phyloP scores from a whole-genome alignment of 1,140 invertebrate genomes.

The Akabosia matsudoensis region DNA sequence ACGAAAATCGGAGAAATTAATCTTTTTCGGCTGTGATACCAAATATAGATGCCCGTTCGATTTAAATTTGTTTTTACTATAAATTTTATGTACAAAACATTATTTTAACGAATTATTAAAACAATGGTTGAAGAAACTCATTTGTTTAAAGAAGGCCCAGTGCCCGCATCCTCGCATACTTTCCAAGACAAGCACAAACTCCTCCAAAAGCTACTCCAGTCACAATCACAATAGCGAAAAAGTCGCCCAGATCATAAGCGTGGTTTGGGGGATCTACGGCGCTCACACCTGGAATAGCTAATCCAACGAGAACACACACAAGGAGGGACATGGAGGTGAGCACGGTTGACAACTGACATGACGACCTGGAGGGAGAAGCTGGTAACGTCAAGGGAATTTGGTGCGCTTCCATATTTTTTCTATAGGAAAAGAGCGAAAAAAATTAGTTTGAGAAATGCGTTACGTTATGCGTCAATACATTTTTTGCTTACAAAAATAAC shows the following conservation, averaged over 20 bases:
- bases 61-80: background rate
- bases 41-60: background rate
- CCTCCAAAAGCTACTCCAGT: constrained; percentile 16
- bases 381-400: too few relatives aligned
- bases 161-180: constrained; percentile 33
- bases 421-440: too few relatives aligned
- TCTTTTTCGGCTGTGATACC: background rate
- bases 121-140: background rate
- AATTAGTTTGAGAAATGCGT: too few relatives aligned
- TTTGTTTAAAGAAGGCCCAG: background rate
- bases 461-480: too few relatives aligned
- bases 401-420: too few relatives aligned
- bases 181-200: constrained; percentile 37
- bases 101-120: background rate
- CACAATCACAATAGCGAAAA: constrained; percentile 38
- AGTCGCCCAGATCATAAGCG: constrained; percentile 38
- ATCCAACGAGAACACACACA: background rate
- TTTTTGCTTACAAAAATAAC: too few relatives aligned
- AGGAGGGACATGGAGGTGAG: background rate
- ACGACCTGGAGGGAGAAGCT: too few relatives aligned
- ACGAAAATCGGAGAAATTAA: too few relatives aligned
- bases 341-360: background rate
- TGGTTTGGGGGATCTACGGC: constrained; percentile 11
- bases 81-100: background rate
- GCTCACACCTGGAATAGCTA: background rate